Conservation (phyloP, 2,113 vertebrate species). For the Sitta europaea region DNA sequence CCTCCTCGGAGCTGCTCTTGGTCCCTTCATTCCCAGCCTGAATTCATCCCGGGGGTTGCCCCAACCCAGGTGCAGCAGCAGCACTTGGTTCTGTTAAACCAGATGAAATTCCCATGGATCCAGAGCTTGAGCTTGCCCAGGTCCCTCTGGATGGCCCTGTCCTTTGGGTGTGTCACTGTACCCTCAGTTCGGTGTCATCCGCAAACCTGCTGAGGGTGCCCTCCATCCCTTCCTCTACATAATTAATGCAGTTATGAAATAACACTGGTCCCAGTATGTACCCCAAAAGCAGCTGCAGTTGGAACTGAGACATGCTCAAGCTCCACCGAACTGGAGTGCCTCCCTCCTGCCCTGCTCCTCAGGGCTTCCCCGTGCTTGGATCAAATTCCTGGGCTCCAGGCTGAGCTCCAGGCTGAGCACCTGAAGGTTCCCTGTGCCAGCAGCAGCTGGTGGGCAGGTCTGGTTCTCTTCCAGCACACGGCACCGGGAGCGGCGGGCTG, state of each 20-base stretch:
- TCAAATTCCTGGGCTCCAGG: not conserved
- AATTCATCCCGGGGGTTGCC: rapidly evolving
- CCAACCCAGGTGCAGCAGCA: not conserved
- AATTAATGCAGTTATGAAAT: not conserved
- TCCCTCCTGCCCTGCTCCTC: not conserved
- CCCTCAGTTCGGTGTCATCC: not conserved
- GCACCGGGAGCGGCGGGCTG: not conserved
- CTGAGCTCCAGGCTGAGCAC: not conserved
- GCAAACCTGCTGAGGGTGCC: not conserved
- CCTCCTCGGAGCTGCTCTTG: not conserved
- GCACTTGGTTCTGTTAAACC: not conserved
- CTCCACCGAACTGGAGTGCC: not conserved
- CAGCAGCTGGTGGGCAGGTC: not conserved
- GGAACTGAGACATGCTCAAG: rapidly evolving
- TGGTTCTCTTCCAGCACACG: not conserved
- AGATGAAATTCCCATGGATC: not conserved
- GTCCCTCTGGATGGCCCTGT: not conserved
- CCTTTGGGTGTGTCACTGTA: not conserved
- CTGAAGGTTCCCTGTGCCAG: not conserved
- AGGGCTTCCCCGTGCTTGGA: rapidly evolving
- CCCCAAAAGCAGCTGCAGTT: not conserved
- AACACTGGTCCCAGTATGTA: not conserved
- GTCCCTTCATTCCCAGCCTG: not conserved
- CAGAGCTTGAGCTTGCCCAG: not conserved
- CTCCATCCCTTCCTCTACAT: not conserved